phyloP scores from a whole-genome alignment of 2,113 vertebrate genomes.

The Cercocebus atys region DNA sequence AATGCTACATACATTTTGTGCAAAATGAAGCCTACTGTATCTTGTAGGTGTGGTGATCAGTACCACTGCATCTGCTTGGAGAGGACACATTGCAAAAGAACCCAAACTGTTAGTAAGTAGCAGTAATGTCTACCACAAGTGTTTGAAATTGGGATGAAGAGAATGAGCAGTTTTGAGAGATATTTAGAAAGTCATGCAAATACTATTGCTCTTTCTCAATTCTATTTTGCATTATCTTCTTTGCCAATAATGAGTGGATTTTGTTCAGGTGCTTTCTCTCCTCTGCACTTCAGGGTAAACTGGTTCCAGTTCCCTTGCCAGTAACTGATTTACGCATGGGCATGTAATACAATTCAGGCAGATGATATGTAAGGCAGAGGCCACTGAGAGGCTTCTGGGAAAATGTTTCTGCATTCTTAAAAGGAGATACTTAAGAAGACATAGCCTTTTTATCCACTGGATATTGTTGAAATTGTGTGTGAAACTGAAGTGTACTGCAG shows the following conservation, averaged over 20 bases:
- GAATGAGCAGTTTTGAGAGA: background rate
- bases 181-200: background rate
- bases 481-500: background rate
- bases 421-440: background rate
- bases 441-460: background rate
- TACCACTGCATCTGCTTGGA: background rate
- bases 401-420: slow-evolving; percentile 23
- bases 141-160: background rate
- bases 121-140: background rate
- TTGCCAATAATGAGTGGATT: background rate
- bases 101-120: background rate
- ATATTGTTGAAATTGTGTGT: slow-evolving; percentile 25
- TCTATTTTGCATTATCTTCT: background rate
- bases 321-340: background rate
- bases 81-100: background rate
- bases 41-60: background rate
- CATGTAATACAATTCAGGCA: background rate
- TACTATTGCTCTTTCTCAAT: background rate
- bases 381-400: background rate
- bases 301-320: background rate
- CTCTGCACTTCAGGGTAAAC: background rate
- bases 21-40: background rate
- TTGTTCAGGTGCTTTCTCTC: background rate
- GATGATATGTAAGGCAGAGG: background rate
- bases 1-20: background rate